A percentile compares a stretch with the other conserved stretches of the same genome.
Evolutionary conservation across 2,113 vertebrate genomes (phyloP).

Genomic region (Hemiscyllium ocellatum): DNA sequence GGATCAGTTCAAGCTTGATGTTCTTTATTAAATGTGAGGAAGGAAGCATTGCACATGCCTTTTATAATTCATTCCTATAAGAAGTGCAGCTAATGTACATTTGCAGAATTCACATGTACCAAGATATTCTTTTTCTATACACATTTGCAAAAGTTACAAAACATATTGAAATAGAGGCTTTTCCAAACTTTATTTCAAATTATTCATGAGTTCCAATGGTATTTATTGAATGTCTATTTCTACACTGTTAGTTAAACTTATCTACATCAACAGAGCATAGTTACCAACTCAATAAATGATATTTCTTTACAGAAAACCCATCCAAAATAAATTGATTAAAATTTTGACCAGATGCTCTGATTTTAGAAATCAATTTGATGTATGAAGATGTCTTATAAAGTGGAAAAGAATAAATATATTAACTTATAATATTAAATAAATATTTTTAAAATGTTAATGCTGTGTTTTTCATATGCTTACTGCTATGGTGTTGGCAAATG

Average conservation of each 20-base stretch:
- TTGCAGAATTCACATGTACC: not conserved
- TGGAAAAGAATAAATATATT: not conserved
- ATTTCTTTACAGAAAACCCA: not conserved
- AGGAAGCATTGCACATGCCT: not conserved
- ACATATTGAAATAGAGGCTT: not conserved
- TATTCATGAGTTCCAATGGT: not conserved
- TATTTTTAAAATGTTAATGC: not conserved
- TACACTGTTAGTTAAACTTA: not conserved
- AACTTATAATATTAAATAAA: not conserved
- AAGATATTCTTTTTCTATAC: not conserved
- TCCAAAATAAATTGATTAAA: not conserved
- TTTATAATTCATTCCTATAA: not conserved
- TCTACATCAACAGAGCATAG: not conserved
- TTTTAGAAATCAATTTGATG: not conserved
- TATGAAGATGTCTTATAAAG: not conserved
- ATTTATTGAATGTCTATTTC: not conserved
- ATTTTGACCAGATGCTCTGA: not conserved
- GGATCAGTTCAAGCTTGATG: not conserved
- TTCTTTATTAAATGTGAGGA: not conserved
- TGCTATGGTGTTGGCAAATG: not conserved
- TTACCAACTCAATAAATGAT: not conserved
- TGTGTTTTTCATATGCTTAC: not conserved
- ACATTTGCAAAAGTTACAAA: not conserved
- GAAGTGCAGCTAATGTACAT: not conserved
- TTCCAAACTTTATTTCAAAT: constrained; percentile 1